Evolutionary conservation across 2,797 vertebrate species (phyloP).

Genomic region (Lacerta agilis): DNA sequence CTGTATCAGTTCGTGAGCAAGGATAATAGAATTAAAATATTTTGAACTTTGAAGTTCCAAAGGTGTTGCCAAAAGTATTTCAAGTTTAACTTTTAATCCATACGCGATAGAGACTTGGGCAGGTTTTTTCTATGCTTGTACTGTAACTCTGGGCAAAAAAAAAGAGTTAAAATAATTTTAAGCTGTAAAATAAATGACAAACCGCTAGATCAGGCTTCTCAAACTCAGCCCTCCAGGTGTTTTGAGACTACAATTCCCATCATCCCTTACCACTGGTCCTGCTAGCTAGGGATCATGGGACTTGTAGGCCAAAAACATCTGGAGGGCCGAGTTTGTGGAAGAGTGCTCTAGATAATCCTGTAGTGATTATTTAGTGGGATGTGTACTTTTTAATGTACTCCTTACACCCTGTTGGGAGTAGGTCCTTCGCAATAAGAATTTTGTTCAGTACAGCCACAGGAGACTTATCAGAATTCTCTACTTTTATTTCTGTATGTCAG

Average conservation of each 20-base stretch:
- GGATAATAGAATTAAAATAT: background rate
- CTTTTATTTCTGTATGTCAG: background rate
- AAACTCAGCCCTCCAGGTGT: too few relatives aligned
- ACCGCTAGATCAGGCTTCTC: too few relatives aligned
- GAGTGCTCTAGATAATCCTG: background rate
- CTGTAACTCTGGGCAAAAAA: background rate
- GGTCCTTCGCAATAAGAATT: background rate
- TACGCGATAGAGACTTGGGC: background rate
- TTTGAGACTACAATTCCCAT: too few relatives aligned
- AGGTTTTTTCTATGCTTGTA: too few relatives aligned
- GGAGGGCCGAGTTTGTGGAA: too few relatives aligned
- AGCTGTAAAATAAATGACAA: background rate
- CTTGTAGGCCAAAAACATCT: too few relatives aligned
- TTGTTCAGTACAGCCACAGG: background rate
- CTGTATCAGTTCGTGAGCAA: background rate
- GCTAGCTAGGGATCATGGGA: too few relatives aligned
- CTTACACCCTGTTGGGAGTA: background rate
- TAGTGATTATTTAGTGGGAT: background rate
- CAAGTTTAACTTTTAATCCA: background rate
- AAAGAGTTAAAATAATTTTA: background rate
- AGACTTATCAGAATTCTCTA: background rate
- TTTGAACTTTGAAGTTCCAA: background rate
- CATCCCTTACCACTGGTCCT: too few relatives aligned
- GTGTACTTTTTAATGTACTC: background rate
- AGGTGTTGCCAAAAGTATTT: background rate